phyloP scores from a whole-genome alignment of 1,140 invertebrate genomes.

The Zaprionus ornatus region DNA sequence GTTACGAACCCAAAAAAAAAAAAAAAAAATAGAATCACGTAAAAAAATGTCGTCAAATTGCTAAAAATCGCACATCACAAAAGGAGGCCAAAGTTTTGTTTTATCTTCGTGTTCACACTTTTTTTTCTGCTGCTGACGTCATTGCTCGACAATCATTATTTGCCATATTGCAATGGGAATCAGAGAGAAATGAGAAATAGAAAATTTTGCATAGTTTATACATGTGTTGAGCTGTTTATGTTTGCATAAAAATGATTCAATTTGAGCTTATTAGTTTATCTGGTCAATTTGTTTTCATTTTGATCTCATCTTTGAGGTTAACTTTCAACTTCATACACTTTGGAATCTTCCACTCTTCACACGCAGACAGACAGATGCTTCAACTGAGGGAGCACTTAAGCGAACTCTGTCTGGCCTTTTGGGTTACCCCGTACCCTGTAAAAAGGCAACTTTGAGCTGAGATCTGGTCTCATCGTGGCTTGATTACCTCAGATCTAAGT shows the following conservation, averaged over 20 bases:
- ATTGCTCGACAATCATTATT: slow-evolving; percentile 39
- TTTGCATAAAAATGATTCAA: background rate
- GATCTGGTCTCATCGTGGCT: background rate
- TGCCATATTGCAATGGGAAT: background rate
- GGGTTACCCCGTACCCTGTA: background rate
- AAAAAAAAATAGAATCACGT: slow-evolving; percentile 11
- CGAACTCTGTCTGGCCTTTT: background rate
- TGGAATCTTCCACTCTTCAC: background rate
- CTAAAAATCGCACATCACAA: slow-evolving; percentile 1
- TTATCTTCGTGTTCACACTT: slow-evolving; percentile 52
- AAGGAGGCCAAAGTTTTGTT: slow-evolving; percentile 34
- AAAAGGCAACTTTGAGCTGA: background rate
- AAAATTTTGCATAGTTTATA: background rate
- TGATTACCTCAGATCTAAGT: no score
- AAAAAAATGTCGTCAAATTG: slow-evolving; percentile 20
- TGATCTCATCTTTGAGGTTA: background rate
- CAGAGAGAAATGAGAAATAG: no score
- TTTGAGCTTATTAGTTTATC: background rate
- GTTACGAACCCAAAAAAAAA: background rate
- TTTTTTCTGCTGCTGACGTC: slow-evolving; percentile 44
- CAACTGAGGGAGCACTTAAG: background rate
- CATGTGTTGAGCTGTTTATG: background rate
- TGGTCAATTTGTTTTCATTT: background rate
- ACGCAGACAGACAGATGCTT: background rate
- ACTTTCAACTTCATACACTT: background rate